Evolutionary conservation across 1,140 invertebrate species (phyloP).

Genomic region (Drosophila truncata): DNA sequence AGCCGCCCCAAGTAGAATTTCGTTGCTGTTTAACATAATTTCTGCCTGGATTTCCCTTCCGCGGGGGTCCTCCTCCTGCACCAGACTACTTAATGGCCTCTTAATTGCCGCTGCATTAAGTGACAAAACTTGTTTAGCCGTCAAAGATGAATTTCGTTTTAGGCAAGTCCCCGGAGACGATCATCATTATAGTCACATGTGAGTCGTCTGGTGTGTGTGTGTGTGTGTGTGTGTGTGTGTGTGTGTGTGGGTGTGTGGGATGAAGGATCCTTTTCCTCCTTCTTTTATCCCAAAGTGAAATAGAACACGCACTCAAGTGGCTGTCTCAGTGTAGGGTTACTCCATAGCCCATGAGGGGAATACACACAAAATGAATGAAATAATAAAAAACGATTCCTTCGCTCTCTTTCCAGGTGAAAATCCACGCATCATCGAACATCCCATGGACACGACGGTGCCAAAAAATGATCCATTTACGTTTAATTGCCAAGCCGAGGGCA

Average conservation of each 20-base stretch:
- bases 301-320: slow-evolving; percentile 47
- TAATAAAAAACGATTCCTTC: slow-evolving; percentile 21
- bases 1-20: slow-evolving; percentile 64
- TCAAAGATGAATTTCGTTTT: slow-evolving; percentile 28
- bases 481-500: slow-evolving; percentile 89
- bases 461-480: slow-evolving; percentile 89
- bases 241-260: not conserved
- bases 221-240: slow-evolving; percentile 5
- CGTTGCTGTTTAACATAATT: slow-evolving; percentile 71
- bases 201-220: not conserved
- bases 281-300: slow-evolving; percentile 15
- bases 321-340: slow-evolving; percentile 34
- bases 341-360: not conserved
- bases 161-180: slow-evolving; percentile 30
- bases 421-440: slow-evolving; percentile 91
- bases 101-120: slow-evolving; percentile 71
- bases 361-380: slow-evolving; percentile 7
- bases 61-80: slow-evolving; percentile 12
- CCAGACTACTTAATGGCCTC: slow-evolving; percentile 60
- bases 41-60: slow-evolving; percentile 42
- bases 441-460: slow-evolving; percentile 90
- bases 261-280: slow-evolving; percentile 22
- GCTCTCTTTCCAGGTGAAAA: slow-evolving; percentile 86
- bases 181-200: slow-evolving; percentile 8
- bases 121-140: slow-evolving; percentile 71